Evolutionary conservation across 2,113 vertebrate species (phyloP).

Genomic region (Alligator mississippiensis): DNA sequence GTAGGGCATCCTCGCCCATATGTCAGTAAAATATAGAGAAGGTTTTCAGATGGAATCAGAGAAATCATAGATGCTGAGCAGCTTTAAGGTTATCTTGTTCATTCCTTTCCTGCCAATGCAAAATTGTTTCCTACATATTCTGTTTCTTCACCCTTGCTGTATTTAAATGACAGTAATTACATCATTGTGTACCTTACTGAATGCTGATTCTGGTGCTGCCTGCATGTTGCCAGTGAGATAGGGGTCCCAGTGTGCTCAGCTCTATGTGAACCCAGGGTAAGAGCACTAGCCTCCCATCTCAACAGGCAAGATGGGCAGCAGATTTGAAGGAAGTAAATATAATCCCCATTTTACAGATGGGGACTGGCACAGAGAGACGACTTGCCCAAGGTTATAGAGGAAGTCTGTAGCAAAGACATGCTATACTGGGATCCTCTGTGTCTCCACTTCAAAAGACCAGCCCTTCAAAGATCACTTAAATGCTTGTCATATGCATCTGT

Average conservation of each 20-base stretch:
- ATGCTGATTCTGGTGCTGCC: background rate
- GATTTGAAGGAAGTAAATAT: background rate
- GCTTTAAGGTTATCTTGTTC: background rate
- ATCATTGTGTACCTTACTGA: background rate
- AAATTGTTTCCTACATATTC: background rate
- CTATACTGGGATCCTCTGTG: background rate
- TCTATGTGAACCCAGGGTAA: background rate
- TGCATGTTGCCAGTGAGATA: background rate
- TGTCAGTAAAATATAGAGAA: conserved; percentile 33
- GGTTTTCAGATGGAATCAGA: background rate
- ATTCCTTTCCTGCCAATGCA: background rate
- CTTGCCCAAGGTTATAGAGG: background rate
- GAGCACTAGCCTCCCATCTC: background rate
- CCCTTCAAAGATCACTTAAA: fast-evolving
- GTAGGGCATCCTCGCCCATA: conserved; percentile 24
- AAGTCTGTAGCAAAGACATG: background rate
- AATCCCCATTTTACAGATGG: background rate
- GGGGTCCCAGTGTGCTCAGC: background rate
- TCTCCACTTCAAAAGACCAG: background rate
- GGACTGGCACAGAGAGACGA: background rate
- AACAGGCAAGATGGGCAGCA: background rate
- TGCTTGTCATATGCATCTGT: background rate
- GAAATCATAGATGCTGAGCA: background rate
- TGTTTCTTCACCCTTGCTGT: background rate
- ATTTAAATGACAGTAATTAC: background rate